Conservation (phyloP, 1,140 invertebrate species). For the Drosophila lini region DNA sequence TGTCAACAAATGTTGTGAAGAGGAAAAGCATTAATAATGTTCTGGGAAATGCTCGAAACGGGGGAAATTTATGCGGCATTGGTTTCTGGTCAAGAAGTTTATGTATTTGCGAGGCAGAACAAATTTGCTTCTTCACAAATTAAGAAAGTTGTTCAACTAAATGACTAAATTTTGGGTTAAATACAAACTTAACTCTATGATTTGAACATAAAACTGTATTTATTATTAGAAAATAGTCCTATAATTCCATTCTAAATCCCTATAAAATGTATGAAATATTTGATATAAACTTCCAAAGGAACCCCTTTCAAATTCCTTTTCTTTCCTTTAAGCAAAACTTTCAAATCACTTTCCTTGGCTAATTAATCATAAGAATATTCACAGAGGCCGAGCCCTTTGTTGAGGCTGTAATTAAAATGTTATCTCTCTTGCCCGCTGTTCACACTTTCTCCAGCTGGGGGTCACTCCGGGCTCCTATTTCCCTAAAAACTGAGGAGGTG, state of each 20-base stretch:
- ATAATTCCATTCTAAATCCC: not conserved
- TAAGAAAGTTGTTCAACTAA: too few species aligned
- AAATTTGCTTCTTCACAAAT: not conserved
- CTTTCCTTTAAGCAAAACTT: not conserved
- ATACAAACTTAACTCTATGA: too few species aligned
- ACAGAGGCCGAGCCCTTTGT: slow-evolving; percentile 7
- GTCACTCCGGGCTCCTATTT: slow-evolving; percentile 21
- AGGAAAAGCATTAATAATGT: not conserved
- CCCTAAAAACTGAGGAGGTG: slow-evolving; percentile 50
- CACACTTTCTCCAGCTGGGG: slow-evolving; percentile 13
- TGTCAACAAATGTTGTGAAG: slow-evolving; percentile 11
- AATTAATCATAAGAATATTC: slow-evolving; percentile 48
- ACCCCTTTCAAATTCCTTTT: too few species aligned
- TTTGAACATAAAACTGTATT: too few species aligned
- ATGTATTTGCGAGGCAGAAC: not conserved
- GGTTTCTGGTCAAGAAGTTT: not conserved
- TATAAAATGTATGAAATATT: not conserved
- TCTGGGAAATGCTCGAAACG: not conserved
- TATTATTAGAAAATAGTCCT: not conserved
- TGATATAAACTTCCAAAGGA: not conserved
- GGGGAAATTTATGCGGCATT: slow-evolving; percentile 1
- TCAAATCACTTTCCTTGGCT: slow-evolving; percentile 21
- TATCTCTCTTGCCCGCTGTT: slow-evolving; percentile 13
- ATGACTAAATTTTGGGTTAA: too few species aligned
- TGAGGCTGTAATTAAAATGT: slow-evolving; percentile 41